A percentile compares a stretch with the other conserved stretches of the same genome.
Evolutionary conservation across 2,888 invertebrate species (phyloP).

Genomic region (Tortrix viridana): DNA sequence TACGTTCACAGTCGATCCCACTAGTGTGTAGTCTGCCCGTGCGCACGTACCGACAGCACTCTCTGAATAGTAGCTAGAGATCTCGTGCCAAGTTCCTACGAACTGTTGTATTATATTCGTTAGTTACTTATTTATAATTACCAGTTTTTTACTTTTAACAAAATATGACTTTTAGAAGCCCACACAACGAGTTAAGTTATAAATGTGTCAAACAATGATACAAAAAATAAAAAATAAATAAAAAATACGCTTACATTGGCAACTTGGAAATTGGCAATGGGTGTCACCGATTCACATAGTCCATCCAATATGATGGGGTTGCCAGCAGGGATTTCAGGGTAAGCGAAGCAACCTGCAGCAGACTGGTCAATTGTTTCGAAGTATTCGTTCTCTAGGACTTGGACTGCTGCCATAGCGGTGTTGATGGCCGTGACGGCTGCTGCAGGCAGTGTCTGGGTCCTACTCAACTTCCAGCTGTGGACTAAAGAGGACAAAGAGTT

Average conservation of each 20-base stretch:
- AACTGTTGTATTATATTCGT: slow-evolving; percentile 41
- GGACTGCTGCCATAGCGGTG: slow-evolving; percentile 47
- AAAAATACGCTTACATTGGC: slow-evolving; percentile 44
- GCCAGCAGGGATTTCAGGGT: slow-evolving; percentile 51
- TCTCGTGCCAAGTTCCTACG: slow-evolving; percentile 61
- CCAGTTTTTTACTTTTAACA: background rate
- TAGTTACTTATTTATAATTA: background rate
- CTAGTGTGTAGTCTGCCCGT: slow-evolving; percentile 55
- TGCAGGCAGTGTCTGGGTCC: slow-evolving; percentile 48
- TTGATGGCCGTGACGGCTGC: slow-evolving; percentile 50
- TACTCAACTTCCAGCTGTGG: slow-evolving; percentile 68
- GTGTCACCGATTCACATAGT: slow-evolving; percentile 50
- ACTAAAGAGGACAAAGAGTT: too few relatives aligned
- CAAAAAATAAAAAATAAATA: too few relatives aligned
- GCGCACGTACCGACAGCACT: slow-evolving; percentile 61
- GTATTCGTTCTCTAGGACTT: slow-evolving; percentile 57
- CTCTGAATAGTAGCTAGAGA: slow-evolving; percentile 59
- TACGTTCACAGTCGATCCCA: slow-evolving; percentile 45
- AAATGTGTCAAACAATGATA: slow-evolving; percentile 3
- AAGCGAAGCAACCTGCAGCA: slow-evolving; percentile 61
- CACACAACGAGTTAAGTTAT: too few relatives aligned
- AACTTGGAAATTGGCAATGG: slow-evolving; percentile 56
- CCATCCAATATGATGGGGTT: slow-evolving; percentile 60
- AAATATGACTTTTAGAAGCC: too few relatives aligned
- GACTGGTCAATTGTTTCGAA: slow-evolving; percentile 54